These are phyloP conservation scores for Pterobdella sp. DNA, from an alignment of 2,888 invertebrate genomes.

Conservation along the genomic window DNA sequence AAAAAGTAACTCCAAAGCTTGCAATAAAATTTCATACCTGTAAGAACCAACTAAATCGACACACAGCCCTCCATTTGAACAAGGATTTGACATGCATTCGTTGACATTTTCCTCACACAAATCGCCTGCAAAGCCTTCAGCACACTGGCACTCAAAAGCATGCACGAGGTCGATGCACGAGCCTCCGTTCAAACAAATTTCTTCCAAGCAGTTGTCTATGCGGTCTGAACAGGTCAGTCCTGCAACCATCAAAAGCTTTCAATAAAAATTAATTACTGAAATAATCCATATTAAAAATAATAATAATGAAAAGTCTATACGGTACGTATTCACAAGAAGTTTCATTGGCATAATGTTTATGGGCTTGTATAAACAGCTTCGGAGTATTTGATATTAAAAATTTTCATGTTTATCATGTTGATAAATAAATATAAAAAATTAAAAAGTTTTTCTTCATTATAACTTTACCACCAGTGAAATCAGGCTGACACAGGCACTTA, in stretches of 20 bases:
- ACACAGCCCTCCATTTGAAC: slow-evolving; percentile 39
- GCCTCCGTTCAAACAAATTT: slow-evolving; percentile 35
- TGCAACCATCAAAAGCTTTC: too few species aligned
- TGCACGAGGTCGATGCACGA: slow-evolving; percentile 35
- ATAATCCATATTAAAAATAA: too few species aligned
- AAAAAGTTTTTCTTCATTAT: too few species aligned
- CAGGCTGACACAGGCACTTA: slow-evolving; percentile 63
- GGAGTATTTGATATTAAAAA: too few species aligned
- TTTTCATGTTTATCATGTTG: too few species aligned
- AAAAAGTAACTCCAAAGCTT: neutral
- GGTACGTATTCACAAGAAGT: too few species aligned
- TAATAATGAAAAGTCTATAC: too few species aligned
- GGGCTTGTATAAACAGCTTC: too few species aligned
- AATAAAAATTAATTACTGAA: neutral
- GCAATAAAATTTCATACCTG: neutral
- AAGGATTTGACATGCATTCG: slow-evolving; percentile 40
- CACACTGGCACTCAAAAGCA: slow-evolving; percentile 54
- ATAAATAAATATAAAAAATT: too few species aligned
- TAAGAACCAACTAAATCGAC: slow-evolving; percentile 19
- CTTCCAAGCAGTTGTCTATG: slow-evolving; percentile 36
- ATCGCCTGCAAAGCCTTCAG: slow-evolving; percentile 30
- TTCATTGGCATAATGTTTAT: too few species aligned
- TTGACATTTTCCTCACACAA: slow-evolving; percentile 40
- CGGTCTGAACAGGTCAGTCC: neutral
- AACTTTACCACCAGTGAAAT: slow-evolving; percentile 34